Base-by-base conservation (phyloP, 1,140 invertebrate genomes). In the Ceratina japonica region DNA sequence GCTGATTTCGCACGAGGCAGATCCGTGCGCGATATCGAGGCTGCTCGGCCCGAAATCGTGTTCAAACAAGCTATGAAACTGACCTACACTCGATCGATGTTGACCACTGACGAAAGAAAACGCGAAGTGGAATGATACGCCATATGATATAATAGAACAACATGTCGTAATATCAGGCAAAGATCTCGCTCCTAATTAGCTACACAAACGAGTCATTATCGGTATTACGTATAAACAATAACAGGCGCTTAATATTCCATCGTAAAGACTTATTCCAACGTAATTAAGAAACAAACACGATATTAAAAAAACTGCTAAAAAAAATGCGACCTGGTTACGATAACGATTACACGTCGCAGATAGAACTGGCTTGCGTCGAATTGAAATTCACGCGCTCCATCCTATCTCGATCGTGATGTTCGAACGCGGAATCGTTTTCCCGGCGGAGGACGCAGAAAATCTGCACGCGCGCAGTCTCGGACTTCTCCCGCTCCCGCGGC, bases 71-170 rank as follows among this genome's bases (percentile, higher is more conserved):
- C 24, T 51, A 49, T 79, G 83, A 82, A 84, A 85, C 79, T 85
- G 84, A 85, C 84, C 84, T 82, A 84, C 58, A 85, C 85, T 62
- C 69, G 44, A 56, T 75, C 75, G 65, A 68, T 51, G 44, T 0
- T 59, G 8, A 24, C 18, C 8, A 59, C 20, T 20, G 20, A 22
- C 13, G 37, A 37, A 65, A 65, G 31, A 7, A 13, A 5, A 20
- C 16, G 16, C 1, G 15, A 37, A 16, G 37, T 10, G 8, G 13
- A 13, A 44, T 44, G 37, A 44, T 44, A 7, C 5, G 37, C 37
- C 37, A 44, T 44, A 44, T 44, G 37, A 44, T 44, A 44, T 44
- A 44, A 44, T 44, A 44, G 37, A 44, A 44, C 10, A 44, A 44
- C 37, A 44, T 44, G 37, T 44, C 37, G 37, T 44, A 31, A n/a